phyloP scores from a whole-genome alignment of 2,888 invertebrate species.

The Campoplex nolae region DNA sequence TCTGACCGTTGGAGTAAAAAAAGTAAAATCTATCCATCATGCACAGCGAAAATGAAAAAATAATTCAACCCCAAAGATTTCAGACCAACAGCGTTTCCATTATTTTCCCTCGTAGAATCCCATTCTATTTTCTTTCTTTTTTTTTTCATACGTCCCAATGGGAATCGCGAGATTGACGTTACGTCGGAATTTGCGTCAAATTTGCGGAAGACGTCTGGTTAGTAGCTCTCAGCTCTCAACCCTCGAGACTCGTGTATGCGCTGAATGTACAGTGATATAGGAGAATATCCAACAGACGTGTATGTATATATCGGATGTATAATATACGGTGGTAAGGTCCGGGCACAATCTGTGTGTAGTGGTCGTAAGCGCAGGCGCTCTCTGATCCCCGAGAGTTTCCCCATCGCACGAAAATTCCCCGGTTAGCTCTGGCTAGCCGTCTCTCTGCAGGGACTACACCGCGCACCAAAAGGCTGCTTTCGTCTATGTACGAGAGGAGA shows the following conservation, averaged over 20 bases:
- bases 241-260: constrained; percentile 1
- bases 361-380: constrained; percentile 63
- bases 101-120: neutral
- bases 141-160: constrained; percentile 14
- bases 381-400: constrained; percentile 54
- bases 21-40: too few species aligned
- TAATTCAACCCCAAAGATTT: neutral
- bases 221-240: constrained; percentile 15
- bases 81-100: neutral
- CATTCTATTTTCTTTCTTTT: too few species aligned
- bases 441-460: constrained; percentile 54
- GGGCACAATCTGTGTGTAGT: constrained; percentile 46
- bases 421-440: constrained; percentile 46
- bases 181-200: constrained; percentile 65
- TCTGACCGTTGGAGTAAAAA: neutral
- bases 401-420: constrained; percentile 59
- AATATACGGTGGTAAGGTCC: constrained; percentile 39
- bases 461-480: neutral
- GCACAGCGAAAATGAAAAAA: neutral
- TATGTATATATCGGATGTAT: neutral
- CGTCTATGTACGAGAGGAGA: neutral
- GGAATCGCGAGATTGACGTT: constrained; percentile 61
- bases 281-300: neutral
- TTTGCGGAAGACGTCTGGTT: constrained; percentile 62
- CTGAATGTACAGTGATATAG: neutral